Evolutionary conservation across 2,797 vertebrate genomes (phyloP), one percentile per base, ranked within the genome.

Genomic region (Enteromius afrohamiltoni): DNA sequence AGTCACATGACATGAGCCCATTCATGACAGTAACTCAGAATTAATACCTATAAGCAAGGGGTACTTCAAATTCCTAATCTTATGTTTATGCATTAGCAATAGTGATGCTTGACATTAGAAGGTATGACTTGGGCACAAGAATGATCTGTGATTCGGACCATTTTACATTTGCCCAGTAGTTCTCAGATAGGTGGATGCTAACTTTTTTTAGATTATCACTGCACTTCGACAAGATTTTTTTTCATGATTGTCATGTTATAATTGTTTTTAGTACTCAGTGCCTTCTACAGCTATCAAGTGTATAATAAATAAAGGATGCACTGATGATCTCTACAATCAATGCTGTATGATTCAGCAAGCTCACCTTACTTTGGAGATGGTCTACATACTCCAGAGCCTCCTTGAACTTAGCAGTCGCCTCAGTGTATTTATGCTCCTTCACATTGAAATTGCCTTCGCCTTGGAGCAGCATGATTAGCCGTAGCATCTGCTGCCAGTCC

Each of bases 401-500:
- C 81, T 86, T 87, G 87, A 94, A 93, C 90, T 95, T 95, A 2
- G 0, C 80, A 5, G 89, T 87, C 11, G 94, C 95, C 45, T 95
- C 93, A 62, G 90, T 1, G 75, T 92, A 93, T 19, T 2, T 55
- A 11, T 87, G 90, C 49, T 93, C 91, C 75, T 91, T 94, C 13
- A 95, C 90, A 78, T 93, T 90, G 88, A 94, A 92, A 87, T 91
- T 95, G 47, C 95, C 95, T 79, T 96, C 93, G 0, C 93, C 91
- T 77, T 96, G 94, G 68, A 95, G 93, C 40, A 94, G 74, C 93
- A 94, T 93, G 83, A 95, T 89, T 80, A 94, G 89, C 37, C 90
- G 88, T 65, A 96, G 77, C 94, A 95, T 94, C 90, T 94, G 93
- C 88, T 96, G 94, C 93, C 94, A 93, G 91, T 93, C 93, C 85